phyloP scores from a whole-genome alignment of 2,113 vertebrate species.

The Catharus bicknelli region DNA sequence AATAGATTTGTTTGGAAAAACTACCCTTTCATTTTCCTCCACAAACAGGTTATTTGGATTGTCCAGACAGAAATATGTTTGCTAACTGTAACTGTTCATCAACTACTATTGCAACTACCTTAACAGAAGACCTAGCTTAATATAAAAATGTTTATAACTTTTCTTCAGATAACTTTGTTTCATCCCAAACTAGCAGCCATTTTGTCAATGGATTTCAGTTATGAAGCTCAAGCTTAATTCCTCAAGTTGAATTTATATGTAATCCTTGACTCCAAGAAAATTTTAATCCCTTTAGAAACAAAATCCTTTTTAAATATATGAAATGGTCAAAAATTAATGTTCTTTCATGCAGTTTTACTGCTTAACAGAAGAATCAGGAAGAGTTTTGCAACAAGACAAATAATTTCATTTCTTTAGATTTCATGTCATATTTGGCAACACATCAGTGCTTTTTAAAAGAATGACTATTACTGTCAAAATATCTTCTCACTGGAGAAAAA shows the following conservation, averaged over 20 bases:
- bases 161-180: neutral
- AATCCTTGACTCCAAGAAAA: neutral
- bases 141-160: neutral
- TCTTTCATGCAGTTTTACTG: neutral
- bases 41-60: neutral
- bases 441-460: conserved; percentile 6
- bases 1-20: neutral
- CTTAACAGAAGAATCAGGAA: neutral
- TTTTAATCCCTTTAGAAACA: neutral
- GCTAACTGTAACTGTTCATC: neutral
- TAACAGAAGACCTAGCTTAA: neutral
- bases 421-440: conserved; percentile 33
- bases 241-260: neutral
- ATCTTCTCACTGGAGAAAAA: conserved; percentile 29
- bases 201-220: neutral
- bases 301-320: neutral
- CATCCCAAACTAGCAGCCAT: neutral
- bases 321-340: neutral
- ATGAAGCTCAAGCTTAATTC: neutral
- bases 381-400: neutral
- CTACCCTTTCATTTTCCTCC: neutral
- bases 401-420: conserved; percentile 6
- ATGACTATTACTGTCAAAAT: neutral
- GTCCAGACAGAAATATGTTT: neutral
- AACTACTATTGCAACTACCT: neutral